Base-by-base conservation (phyloP, 1,140 invertebrate genomes). In the Megathymus violae region DNA sequence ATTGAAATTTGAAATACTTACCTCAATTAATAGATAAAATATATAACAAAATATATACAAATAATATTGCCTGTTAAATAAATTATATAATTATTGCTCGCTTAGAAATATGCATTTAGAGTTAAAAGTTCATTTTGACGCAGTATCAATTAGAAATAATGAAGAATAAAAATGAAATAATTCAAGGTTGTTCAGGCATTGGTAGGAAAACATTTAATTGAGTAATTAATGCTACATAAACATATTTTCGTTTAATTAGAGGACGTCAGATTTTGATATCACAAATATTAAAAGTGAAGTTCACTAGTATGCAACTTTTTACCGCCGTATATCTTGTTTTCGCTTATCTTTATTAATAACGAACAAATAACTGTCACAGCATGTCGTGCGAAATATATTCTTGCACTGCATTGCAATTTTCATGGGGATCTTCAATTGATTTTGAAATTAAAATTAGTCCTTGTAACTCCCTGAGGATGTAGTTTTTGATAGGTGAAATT, bases 181-280 rank as follows among this genome's bases (percentile, higher is more conserved):
- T 7, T 9, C 27, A 7, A 31, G 27, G 40, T n/a, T 48, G 27
- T 48, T 48, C 22, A 48, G 25, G 4, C 46, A 48, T 25, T 25
- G 6, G 27, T 13, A 19, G n/a, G 4, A 27, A 48, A 14, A 48
- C 22, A 48, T 31, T 31, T 27, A 27, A 31, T 27, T 22, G 16
- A 31, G 4, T 31, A 31, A 31, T 31, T 31, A 31, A 31, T 7
- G 9, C 4, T 31, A 31, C 19, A 22, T 7, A 31, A 31, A 31
- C 7, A 31, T 7, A 7, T 31, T 31, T 31, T 7, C 27, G 4
- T 31, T 31, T 31, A 31, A 31, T 31, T 31, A 31, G 3, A 31
- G 9, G 27, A 1, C 9, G 27, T 9, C 4, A 31, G 27, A 31
- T 31, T 31, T 31, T 31, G 27, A 31, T 3, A 7, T 7, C 1